Evolutionary conservation across 35 echinoderm and acorn worm genomes (phyloP), one percentile per base, ranked within the genome.

Genomic region (Ptychodera flava): DNA sequence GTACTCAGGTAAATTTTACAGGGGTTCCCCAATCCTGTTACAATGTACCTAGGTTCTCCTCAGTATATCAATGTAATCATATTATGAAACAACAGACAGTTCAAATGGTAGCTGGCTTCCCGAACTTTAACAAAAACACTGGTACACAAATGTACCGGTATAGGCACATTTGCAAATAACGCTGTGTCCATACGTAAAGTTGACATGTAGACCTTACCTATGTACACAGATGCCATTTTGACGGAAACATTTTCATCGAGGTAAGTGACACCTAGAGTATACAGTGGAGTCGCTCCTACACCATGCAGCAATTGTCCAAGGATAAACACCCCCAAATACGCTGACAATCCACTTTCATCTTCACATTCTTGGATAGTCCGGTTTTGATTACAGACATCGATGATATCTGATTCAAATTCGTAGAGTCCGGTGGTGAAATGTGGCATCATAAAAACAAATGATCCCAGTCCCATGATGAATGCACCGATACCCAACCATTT

Each of bases 341-440:
- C 85, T 37, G 90, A 92, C 6, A 35, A 78, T 52, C 86, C 85
- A 1, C 16, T 31, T 28, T 64, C 37, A 0, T 28, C 30, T 2
- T 76, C 77, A 22, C 87, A 88, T 33, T 75, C 53, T 1, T 94
- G 82, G 22, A 37, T 38, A 1, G 80, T 94, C 31, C 93, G 80
- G 86, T 88, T 88, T n/a, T 37, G 28, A 76, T 88, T 83, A 77
- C 96, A 99, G 1, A 90, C 79, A 81, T 99, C 93, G 36, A 86
- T 92, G 53, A 94, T 93, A 22, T 79, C 86, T 0, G 92, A 92
- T 80, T 85, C 53, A 37, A 90, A 89, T 12, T 94, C 85, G 31
- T 99, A 94, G 38, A 85, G 79, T 14, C 90, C 90, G 37, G 96
- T 94, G 35, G 83, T 29, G 35, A 88, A 99, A 76, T 97, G 96